Conservation (phyloP, 2,113 vertebrate genomes). For the Seriola quinqueradiata region DNA sequence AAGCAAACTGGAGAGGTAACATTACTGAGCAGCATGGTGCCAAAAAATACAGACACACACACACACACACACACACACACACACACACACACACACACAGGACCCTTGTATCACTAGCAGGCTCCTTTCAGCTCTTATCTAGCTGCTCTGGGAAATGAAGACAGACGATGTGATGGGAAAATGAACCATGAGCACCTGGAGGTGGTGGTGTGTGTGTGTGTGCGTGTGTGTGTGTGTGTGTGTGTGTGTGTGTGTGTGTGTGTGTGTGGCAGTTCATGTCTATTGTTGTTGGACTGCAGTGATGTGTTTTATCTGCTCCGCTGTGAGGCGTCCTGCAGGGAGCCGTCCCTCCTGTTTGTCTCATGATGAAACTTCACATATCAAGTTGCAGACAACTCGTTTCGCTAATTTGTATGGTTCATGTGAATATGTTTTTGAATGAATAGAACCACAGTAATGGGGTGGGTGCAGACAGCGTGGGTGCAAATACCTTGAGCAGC, state of each 20-base stretch:
- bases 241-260: constrained; percentile 12
- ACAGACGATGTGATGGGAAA: constrained; percentile 67
- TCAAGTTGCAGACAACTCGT: neutral
- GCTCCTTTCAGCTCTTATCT: constrained; percentile 65
- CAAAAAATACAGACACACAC: neutral
- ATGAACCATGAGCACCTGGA: constrained; percentile 61
- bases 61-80: constrained; percentile 6
- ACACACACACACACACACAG: constrained; percentile 15
- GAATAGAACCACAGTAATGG: neutral
- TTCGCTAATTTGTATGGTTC: neutral
- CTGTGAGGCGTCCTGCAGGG: constrained; percentile 20
- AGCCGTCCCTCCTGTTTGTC: constrained; percentile 9
- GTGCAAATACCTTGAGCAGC: no score
- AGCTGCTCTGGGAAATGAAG: constrained; percentile 62
- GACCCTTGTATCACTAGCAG: constrained; percentile 27
- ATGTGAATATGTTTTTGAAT: neutral
- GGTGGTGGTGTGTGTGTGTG: constrained; percentile 10
- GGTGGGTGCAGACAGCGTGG: no score
- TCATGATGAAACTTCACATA: constrained; percentile 16
- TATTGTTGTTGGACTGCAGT: constrained; percentile 15
- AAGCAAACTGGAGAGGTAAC: neutral
- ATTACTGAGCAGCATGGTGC: neutral
- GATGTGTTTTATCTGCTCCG: neutral
- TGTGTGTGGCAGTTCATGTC: neutral
- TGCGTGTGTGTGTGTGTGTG: constrained; percentile 13